Conservation (phyloP, 2,888 invertebrate genomes). For the Chelonus formosanus region DNA sequence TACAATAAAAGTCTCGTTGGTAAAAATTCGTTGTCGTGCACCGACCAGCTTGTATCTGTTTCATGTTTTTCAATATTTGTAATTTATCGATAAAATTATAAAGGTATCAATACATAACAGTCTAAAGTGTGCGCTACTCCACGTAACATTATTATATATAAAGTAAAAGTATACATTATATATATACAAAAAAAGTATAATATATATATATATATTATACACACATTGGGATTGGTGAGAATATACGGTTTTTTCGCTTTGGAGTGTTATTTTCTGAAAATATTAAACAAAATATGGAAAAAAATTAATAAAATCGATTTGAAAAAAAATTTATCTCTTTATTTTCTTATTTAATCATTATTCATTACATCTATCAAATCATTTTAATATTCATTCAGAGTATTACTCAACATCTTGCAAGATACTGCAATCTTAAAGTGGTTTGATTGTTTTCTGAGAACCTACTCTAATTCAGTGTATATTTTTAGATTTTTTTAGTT, state of each 20-base stretch:
- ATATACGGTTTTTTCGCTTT: conserved; percentile 66
- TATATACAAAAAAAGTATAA: conserved; percentile 50
- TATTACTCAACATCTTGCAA: too few relatives aligned
- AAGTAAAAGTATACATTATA: conserved; percentile 61
- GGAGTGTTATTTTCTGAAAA: conserved; percentile 66
- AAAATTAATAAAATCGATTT: conserved; percentile 58
- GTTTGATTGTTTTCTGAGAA: too few relatives aligned
- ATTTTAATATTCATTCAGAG: too few relatives aligned
- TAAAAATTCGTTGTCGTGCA: conserved; percentile 29
- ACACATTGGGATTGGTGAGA: conserved; percentile 64
- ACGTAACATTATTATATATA: conserved; percentile 63
- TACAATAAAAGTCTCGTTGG: conserved; percentile 8
- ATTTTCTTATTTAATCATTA: too few relatives aligned
- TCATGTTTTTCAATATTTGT: conserved; percentile 64
- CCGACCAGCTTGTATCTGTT: conserved; percentile 52
- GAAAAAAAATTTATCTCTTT: too few relatives aligned
- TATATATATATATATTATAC: conserved; percentile 59
- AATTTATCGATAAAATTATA: conserved; percentile 65
- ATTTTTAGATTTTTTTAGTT: too few relatives aligned
- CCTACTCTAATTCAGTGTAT: too few relatives aligned
- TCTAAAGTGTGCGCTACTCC: conserved; percentile 65
- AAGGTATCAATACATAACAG: conserved; percentile 64
- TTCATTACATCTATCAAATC: too few relatives aligned
- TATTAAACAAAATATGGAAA: conserved; percentile 64
- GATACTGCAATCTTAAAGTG: too few relatives aligned